Evolutionary conservation across 1,140 invertebrate genomes (phyloP), one percentile per base, ranked within the genome.

Genomic region (Rhyacophila brunnea): DNA sequence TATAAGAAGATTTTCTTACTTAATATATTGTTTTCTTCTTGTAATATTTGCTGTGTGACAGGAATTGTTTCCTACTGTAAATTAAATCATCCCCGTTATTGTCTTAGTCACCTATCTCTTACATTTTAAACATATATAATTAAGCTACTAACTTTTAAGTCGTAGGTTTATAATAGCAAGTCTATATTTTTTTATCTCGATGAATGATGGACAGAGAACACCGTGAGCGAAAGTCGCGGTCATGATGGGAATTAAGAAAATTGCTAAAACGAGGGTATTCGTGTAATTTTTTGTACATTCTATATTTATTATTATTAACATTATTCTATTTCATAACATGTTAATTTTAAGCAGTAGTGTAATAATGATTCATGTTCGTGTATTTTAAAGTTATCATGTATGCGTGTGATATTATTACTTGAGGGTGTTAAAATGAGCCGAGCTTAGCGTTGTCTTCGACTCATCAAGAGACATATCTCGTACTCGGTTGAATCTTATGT

Each of bases 141-240:
- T 28, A 28, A 28, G 23, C 23, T 28, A 28, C 23, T 52, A 52
- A 20, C 36, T 23, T 20, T 42, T 42, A 17, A 52, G 18, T 42
- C 15, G 19, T 43, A 52, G 50, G 50, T 42, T 54, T 32, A 1
- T n/a, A 48, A 38, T 58, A 51, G 46, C 45, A 53, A 58, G 48
- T 62, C 48, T 61, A 62, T 62, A 62, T 62, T 62, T 62, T 62
- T 62, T 58, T 62, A 62, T 58, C 50, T 40, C n/a, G 50, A 11
- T n/a, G 48, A 50, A 36, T 17, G 4, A n/a, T 9, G 28, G 20
- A 14, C 14, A 13, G 20, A 18, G 15, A 46, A 19, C 13, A 28
- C 19, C 13, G 13, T 13, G 10, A 4, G 13, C 14, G 23, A 35
- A 32, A 35, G 46, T n/a, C 18, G 20, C 19, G 34, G 28, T 14